Base-by-base conservation (phyloP, 2,888 invertebrate genomes). In the Strigamia crassipes region DNA sequence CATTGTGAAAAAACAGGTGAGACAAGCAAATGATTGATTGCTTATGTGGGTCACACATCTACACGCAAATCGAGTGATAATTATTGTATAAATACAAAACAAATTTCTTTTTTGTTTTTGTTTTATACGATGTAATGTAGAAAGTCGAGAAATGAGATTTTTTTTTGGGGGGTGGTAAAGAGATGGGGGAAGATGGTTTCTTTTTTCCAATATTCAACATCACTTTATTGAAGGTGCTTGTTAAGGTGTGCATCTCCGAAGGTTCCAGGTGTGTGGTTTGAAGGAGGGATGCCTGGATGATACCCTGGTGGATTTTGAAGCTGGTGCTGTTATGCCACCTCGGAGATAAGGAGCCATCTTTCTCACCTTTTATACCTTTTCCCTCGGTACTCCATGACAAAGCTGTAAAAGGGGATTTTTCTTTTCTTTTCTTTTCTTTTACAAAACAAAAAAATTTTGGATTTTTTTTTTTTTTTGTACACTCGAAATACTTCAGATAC, bases 251-350 rank as follows among this genome's bases (percentile, higher is more conserved):
- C 73, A 73, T 73, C 73, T 73, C 73, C 9, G 9, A 27, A 73
- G 73, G 73, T 23, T 31, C 27, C 73, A 73, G 73, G 73, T 73
- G 73, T 73, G 31, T 73, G 73, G 73, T 73, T 23, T 73, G 73
- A 73, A 73, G 73, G 73, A 73, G 73, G 31, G 73, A 73, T 27
- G 73, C 73, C 73, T 73, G 31, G 31, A 73, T 31, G 73, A 73
- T 73, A 31, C 73, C 73, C 73, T n/a, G 13, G 73, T 73, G 73
- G 73, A 73, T 73, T 73, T 73, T 73, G 73, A 73, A 73, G 73
- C 31, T 73, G 73, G 73, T 73, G 73, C 73, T 73, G 73, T 73
- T 73, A 73, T 73, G 73, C 73, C 73, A 73, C 73, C 73, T 73
- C 73, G 27, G 73, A 73, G 73, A 73, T 73, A 73, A 73, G 73